Evolutionary conservation across 1,140 invertebrate species (phyloP).

Genomic region (Eulimnadia texana): DNA sequence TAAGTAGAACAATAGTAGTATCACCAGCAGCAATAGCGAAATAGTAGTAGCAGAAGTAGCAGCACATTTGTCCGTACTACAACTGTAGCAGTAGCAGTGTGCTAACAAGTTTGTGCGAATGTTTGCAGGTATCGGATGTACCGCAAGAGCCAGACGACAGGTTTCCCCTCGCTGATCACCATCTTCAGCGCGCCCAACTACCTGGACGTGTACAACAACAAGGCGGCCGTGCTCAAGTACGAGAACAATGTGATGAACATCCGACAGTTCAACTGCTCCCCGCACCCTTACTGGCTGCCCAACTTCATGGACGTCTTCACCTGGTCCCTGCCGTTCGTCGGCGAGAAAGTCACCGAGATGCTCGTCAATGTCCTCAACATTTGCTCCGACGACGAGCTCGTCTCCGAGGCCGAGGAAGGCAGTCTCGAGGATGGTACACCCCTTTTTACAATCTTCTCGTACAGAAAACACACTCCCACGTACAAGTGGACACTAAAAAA

Average conservation of each 20-base stretch:
- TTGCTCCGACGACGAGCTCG: constrained; percentile 98
- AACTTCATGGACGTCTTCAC: constrained; percentile 99
- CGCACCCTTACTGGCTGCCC: constrained; percentile 99
- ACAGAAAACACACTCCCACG: no score
- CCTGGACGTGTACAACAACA: constrained; percentile 99
- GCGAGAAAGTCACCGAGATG: constrained; percentile 99
- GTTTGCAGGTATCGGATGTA: constrained; percentile 91
- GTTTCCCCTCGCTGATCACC: constrained; percentile 98
- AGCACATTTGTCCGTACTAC: no score
- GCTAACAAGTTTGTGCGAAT: not conserved
- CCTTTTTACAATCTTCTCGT: not conserved
- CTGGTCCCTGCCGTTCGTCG: constrained; percentile 99
- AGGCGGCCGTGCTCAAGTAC: constrained; percentile 99
- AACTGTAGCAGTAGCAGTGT: no score
- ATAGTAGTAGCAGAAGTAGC: no score
- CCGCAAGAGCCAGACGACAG: constrained; percentile 98
- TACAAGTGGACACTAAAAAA: no score
- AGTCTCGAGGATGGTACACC: constrained; percentile 12
- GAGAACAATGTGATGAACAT: constrained; percentile 99
- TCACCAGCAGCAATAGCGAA: no score
- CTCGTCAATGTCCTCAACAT: constrained; percentile 99
- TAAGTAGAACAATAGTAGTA: no score
- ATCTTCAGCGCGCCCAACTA: constrained; percentile 99
- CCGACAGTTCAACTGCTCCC: constrained; percentile 98
- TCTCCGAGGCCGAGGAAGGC: constrained; percentile 88